Evolutionary conservation across 2,113 vertebrate species (phyloP), one percentile per base, ranked within the genome.

Genomic region (Etia nguti): DNA sequence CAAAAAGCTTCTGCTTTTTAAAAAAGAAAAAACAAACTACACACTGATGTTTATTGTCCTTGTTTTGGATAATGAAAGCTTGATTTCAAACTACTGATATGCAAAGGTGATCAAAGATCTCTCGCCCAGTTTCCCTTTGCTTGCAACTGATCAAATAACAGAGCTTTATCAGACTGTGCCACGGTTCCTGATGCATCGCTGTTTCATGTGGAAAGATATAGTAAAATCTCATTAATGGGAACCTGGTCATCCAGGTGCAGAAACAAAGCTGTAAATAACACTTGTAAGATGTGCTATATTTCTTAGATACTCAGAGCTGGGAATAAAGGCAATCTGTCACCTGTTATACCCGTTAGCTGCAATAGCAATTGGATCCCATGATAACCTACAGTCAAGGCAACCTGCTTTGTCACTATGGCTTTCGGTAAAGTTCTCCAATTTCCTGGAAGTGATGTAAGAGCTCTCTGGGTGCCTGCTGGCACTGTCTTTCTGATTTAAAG

Each of bases 351-450:
- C 65, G 36, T 85, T 12, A 80, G 79, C 60, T 46, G 41, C 38
- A 88, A 48, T 16, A 75, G 80, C 81, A 80, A 81, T 50, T 5
- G n/a, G 86, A 89, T 93, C 90, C 87, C 83, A 82, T 83, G 86
- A 92, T 88, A 79, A 92, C 86, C 87, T 29, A 86, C 82, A 26
- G n/a, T 90, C 60, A 43, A 31, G 84, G 88, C 34, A 92, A 92
- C 90, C 70, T 75, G 94, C 87, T 85, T 88, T 38, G 90, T 93
- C 90, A 88, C 15, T 22, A 12, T 60, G 52, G 82, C 83, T 55
- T 75, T 89, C 65, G 57, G 68, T 22, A 29, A 77, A 80, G 36
- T 57, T 87, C 88, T 90, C 87, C 4, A 10, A 29, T 92, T 92
- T 93, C 93, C 86, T 84, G 83, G 46, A 80, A 57, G 82, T 77